Conservation (phyloP, 2,888 invertebrate genomes). For the Pharmacophagus antenor region DNA sequence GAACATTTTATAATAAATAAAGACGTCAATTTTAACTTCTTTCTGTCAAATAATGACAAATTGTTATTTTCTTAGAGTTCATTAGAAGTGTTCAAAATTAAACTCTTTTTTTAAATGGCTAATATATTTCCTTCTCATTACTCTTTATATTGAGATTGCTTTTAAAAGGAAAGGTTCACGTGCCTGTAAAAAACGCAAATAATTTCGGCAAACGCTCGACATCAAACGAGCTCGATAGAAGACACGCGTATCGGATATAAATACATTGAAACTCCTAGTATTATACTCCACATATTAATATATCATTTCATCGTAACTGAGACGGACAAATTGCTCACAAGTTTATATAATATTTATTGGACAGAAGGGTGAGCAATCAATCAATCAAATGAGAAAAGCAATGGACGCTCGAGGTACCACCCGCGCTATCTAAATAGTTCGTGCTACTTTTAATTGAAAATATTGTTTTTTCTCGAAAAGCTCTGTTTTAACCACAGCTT, state of each 20-base stretch:
- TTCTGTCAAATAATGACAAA: no score
- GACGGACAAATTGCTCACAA: conserved; percentile 69
- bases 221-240: not conserved
- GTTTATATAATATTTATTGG: conserved; percentile 75
- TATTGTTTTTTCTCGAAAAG: not conserved
- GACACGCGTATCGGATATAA: not conserved
- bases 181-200: no score
- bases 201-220: not conserved
- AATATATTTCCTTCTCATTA: no score
- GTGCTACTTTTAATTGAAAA: conserved; percentile 12
- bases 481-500: not conserved
- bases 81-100: not conserved
- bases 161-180: not conserved
- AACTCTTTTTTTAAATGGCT: no score
- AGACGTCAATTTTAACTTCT: no score
- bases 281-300: conserved; percentile 53
- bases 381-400: conserved; percentile 55
- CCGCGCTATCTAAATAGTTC: conserved; percentile 9
- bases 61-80: no score
- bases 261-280: not conserved
- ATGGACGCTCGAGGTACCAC: conserved; percentile 5
- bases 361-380: conserved; percentile 55
- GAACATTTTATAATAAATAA: no score
- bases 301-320: conserved; percentile 69
- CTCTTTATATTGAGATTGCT: not conserved